Conservation (phyloP, 2,888 invertebrate species). For the Drosophila birchii region DNA sequence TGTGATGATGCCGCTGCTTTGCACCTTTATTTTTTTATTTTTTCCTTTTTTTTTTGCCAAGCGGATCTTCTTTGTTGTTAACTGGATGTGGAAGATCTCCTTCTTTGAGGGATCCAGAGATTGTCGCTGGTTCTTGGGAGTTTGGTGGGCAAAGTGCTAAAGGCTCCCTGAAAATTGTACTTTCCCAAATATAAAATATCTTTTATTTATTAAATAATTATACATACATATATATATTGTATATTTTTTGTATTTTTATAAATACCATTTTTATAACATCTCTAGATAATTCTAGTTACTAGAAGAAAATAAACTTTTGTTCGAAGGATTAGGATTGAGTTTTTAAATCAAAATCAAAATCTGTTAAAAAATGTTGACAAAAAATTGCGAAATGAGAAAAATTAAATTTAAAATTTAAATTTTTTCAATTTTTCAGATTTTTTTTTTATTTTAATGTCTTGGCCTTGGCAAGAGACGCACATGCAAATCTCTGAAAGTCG, state of each 20-base stretch:
- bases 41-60: neutral
- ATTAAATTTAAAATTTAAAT: too few relatives aligned
- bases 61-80: constrained; percentile 7
- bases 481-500: constrained; percentile 15
- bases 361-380: too few relatives aligned
- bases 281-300: neutral
- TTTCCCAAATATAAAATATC: neutral
- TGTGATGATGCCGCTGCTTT: constrained; percentile 50
- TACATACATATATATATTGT: neutral
- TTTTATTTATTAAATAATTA: too few relatives aligned
- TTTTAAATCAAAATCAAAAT: too few relatives aligned
- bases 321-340: too few relatives aligned
- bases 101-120: neutral
- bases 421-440: too few relatives aligned
- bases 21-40: neutral
- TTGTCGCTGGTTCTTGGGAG: neutral
- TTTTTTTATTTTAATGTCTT: neutral
- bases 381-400: too few relatives aligned
- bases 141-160: too few relatives aligned
- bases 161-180: neutral
- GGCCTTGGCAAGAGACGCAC: neutral
- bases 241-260: too few relatives aligned
- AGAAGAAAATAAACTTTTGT: too few relatives aligned
- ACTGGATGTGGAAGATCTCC: constrained; percentile 4
- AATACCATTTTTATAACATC: neutral